Conservation (phyloP, 2,797 vertebrate genomes). For the Sebastes melanostomus region DNA sequence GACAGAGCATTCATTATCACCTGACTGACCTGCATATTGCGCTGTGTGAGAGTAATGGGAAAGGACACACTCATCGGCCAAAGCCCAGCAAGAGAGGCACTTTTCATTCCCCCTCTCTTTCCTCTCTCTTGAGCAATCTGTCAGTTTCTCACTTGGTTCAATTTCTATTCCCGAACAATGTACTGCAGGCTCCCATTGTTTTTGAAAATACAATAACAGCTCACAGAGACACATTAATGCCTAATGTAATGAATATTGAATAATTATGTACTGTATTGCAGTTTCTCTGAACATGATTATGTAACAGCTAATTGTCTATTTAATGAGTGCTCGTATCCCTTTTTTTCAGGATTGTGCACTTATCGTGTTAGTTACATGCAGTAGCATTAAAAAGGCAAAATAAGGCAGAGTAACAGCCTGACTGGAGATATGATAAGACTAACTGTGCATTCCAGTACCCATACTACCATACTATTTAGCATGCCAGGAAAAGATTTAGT, state of each 20-base stretch:
- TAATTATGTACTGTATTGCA: background rate
- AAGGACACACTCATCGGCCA: conserved; percentile 74
- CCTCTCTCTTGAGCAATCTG: conserved; percentile 55
- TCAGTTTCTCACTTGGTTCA: conserved; percentile 48
- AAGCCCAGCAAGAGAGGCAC: conserved; percentile 61
- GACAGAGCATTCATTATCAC: conserved; percentile 78
- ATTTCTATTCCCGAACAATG: conserved; percentile 39
- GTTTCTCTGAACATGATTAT: conserved; percentile 1
- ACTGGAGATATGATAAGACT: background rate
- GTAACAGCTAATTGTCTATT: conserved; percentile 15
- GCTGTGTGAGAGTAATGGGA: conserved; percentile 75
- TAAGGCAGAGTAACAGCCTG: background rate
- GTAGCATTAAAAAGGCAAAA: background rate
- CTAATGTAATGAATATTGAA: conserved; percentile 19
- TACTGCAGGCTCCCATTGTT: conserved; percentile 28
- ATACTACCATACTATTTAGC: too few relatives aligned
- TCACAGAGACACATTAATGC: conserved; percentile 3
- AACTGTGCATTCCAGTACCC: too few relatives aligned
- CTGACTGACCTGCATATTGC: conserved; percentile 73
- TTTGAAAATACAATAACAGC: conserved; percentile 26
- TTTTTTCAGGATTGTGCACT: background rate
- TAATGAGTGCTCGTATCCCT: conserved; percentile 1
- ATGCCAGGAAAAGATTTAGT: too few relatives aligned
- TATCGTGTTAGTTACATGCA: background rate
- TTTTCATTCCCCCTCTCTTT: conserved; percentile 55